Conservation (phyloP, 2,888 invertebrate species). For the Dynastes maya region DNA sequence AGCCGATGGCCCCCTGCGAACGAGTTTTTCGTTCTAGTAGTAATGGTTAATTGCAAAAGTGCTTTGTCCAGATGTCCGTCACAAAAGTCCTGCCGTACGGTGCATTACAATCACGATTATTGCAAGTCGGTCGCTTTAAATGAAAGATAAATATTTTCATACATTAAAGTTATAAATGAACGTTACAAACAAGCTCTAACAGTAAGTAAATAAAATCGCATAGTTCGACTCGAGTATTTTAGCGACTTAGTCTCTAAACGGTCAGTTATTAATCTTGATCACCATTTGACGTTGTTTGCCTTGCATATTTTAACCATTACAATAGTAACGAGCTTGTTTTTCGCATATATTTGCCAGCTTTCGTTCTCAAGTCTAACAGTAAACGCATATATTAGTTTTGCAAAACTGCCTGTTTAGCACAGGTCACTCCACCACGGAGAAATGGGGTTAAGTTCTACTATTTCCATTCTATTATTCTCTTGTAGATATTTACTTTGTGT, state of each 20-base stretch:
- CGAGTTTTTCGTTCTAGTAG: slow-evolving; percentile 37
- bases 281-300: neutral
- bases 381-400: slow-evolving; percentile 20
- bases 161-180: slow-evolving; percentile 14
- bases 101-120: slow-evolving; percentile 28
- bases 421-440: slow-evolving; percentile 16
- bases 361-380: neutral
- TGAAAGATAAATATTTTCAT: neutral
- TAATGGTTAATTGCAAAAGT: slow-evolving; percentile 41
- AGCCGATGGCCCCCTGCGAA: slow-evolving; percentile 45
- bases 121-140: slow-evolving; percentile 16
- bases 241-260: neutral
- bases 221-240: neutral
- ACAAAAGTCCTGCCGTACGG: neutral
- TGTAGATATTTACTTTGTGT: slow-evolving; percentile 9
- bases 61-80: slow-evolving; percentile 44
- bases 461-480: slow-evolving; percentile 10
- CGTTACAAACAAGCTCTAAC: neutral
- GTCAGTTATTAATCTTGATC: neutral
- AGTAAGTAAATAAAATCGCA: neutral
- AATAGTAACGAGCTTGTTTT: slow-evolving; percentile 6
- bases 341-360: neutral
- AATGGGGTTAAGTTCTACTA: slow-evolving; percentile 12
- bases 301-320: slow-evolving; percentile 1
- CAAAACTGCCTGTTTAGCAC: slow-evolving; percentile 19